Evolutionary conservation across 2,797 vertebrate species (phyloP).

Genomic region (Streptopelia turtur): DNA sequence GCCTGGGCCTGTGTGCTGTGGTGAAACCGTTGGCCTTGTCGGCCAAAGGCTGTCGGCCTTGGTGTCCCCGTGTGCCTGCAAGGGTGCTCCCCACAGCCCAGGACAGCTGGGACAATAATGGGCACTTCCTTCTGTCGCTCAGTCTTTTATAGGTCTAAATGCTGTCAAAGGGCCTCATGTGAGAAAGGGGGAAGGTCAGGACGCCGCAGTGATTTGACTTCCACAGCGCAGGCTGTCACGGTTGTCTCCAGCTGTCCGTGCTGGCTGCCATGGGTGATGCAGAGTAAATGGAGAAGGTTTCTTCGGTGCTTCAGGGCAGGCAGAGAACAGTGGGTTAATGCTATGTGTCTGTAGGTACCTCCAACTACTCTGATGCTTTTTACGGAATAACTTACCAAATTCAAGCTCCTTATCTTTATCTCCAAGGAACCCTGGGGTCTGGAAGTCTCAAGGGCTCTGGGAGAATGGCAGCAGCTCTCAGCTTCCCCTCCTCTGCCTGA

Average conservation of each 20-base stretch:
- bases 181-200: not conserved
- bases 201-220: accelerated
- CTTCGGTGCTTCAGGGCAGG: not conserved
- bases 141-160: not conserved
- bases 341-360: not conserved
- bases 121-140: accelerated
- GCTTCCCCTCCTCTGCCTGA: not conserved
- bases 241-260: accelerated
- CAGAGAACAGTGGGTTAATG: not conserved
- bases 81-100: accelerated
- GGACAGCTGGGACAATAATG: not conserved
- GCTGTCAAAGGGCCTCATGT: accelerated
- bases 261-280: not conserved
- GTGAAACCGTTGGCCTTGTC: accelerated
- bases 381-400: not conserved
- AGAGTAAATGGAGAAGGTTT: not conserved
- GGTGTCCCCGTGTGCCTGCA: accelerated
- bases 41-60: not conserved
- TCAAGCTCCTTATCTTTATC: not conserved
- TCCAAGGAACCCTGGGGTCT: not conserved
- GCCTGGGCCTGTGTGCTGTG: not conserved
- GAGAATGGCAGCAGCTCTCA: not conserved
- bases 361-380: not conserved
- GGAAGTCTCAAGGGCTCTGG: not conserved
- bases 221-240: not conserved